These are phyloP conservation scores for Pseudomyrmex cubaensis DNA, from an alignment of 1,140 invertebrate genomes.

Conservation along the genomic window DNA sequence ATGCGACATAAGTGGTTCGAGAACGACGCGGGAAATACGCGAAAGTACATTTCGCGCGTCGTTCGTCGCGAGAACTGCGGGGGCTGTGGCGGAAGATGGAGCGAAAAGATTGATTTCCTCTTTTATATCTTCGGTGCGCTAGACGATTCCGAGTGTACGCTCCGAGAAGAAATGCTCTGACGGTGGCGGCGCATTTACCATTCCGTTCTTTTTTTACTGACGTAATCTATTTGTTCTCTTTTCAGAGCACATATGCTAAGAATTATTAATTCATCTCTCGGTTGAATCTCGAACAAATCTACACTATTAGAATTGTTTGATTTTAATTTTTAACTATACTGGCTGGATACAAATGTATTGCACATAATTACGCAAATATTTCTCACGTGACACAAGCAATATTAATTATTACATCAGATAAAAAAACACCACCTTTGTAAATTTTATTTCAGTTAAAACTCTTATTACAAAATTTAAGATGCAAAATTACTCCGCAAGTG, in stretches of 20 bases:
- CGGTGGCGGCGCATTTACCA: slow-evolving; percentile 13
- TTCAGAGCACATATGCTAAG: neutral
- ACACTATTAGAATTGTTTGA: too few species aligned
- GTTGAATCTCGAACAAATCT: too few species aligned
- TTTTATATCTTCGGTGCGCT: slow-evolving; percentile 49
- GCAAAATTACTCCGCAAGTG: too few species aligned
- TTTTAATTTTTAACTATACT: too few species aligned
- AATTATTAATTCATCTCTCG: neutral
- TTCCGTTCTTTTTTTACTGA: slow-evolving; percentile 7
- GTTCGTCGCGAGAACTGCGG: slow-evolving; percentile 13
- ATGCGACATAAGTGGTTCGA: slow-evolving; percentile 37
- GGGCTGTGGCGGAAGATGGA: slow-evolving; percentile 12
- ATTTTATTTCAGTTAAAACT: too few species aligned
- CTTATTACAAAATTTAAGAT: too few species aligned
- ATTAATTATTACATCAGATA: too few species aligned
- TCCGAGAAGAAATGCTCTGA: neutral
- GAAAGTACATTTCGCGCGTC: slow-evolving; percentile 68
- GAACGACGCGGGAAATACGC: slow-evolving; percentile 52
- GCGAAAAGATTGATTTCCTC: slow-evolving; percentile 42
- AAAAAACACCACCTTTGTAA: too few species aligned
- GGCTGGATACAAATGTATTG: too few species aligned
- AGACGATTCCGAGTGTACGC: slow-evolving; percentile 38
- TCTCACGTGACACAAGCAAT: too few species aligned
- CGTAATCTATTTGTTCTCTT: slow-evolving; percentile 16
- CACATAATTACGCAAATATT: too few species aligned